Evolutionary conservation across 37 sponge, comb jelly and placozoan genomes (phyloP).

Genomic region (Oopsacas minuta): DNA sequence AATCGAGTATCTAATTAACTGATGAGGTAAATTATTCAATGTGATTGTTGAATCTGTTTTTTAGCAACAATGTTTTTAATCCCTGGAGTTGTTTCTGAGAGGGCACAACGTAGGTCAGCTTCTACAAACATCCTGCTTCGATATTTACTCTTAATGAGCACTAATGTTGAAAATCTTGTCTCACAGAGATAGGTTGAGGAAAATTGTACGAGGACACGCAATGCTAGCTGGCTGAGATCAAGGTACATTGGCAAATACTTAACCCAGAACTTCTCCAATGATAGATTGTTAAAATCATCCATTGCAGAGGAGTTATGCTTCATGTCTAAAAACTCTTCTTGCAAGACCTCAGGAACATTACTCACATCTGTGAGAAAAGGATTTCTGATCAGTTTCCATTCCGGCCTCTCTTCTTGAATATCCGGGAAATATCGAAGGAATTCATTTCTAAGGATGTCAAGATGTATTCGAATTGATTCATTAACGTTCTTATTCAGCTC

Average conservation of each 20-base stretch:
- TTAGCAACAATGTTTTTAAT: background rate
- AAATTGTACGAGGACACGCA: background rate
- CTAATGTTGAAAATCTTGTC: background rate
- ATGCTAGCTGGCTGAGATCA: background rate
- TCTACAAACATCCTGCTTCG: background rate
- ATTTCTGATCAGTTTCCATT: background rate
- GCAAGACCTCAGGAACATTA: background rate
- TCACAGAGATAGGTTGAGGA: slow-evolving; percentile 9
- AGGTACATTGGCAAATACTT: background rate
- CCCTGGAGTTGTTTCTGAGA: background rate
- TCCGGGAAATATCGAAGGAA: background rate
- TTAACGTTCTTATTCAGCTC: background rate
- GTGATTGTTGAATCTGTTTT: background rate
- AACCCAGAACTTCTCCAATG: background rate
- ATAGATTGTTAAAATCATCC: background rate
- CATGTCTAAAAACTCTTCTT: slow-evolving; percentile 1
- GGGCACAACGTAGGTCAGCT: background rate
- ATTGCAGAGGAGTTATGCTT: background rate
- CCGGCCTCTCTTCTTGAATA: background rate
- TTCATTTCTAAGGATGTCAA: background rate
- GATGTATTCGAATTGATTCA: background rate
- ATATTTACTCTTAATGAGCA: background rate
- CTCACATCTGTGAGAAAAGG: background rate
- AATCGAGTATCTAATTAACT: too few species aligned
- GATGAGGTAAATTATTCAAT: too few species aligned